Base-by-base conservation (phyloP, 2,797 vertebrate genomes). In the Propithecus perrieri region DNA sequence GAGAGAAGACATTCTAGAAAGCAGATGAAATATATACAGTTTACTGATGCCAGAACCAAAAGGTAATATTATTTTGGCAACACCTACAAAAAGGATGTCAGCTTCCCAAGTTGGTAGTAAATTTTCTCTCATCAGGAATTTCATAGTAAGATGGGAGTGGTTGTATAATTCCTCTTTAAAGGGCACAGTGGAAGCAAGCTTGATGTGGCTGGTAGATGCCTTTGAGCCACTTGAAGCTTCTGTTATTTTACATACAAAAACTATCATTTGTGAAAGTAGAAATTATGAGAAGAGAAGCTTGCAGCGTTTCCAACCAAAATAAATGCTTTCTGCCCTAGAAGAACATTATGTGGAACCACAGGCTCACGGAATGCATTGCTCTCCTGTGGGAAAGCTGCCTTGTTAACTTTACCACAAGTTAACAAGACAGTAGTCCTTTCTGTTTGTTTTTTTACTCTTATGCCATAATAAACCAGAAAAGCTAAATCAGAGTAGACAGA, bases 231-330 rank as follows among this genome's bases (percentile, higher is more conserved):
- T 35, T 43, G 67, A 75, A 38, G n/a, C 17, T 48, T 83, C 96
- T 61, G 14, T 65, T 81, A 26, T 15, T 55, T 43, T 72, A 63
- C 18, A 65, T 10, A 95, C 30, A 81, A 95, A 95, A 65, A 61
- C 53, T n/a, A 41, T n/a, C 61, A 28, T 78, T 65, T 67, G 30
- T n/a, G n/a, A 91, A 61, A 71, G 11, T 26, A 55, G 35, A 18
- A 38, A 78, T 43, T 69, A 61, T 3, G 22, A 87, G 5, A 63
- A 7, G 50, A 92, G 72, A 97, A 63, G 14, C 30, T 89, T 89
- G 2, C 7, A 61, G 75, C 48, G 5, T 85, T 94, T 93, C 65
- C 80, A 91, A 83, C n/a, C 55, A 93, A 94, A 97, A 74, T 78
- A 83, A 88, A 87, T 48, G 17, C 28, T 80, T 76, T 35, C 59